phyloP scores from a whole-genome alignment of 2,888 invertebrate species.

The Drosophila paranaensis region DNA sequence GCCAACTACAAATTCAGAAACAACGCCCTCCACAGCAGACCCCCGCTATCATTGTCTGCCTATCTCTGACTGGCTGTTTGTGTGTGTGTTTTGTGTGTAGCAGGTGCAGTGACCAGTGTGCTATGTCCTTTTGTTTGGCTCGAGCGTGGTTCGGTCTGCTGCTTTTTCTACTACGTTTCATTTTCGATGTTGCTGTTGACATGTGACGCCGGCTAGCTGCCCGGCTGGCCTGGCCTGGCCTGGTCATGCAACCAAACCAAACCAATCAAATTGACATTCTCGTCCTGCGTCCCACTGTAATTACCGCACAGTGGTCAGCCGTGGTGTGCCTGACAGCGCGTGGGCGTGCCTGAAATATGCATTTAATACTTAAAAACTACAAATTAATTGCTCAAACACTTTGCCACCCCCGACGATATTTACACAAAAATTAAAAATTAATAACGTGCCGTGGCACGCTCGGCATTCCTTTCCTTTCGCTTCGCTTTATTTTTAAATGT shows the following conservation, averaged over 20 bases:
- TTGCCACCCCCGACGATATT: conserved; percentile 47
- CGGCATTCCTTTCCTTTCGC: background rate
- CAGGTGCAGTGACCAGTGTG: conserved; percentile 47
- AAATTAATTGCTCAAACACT: conserved; percentile 65
- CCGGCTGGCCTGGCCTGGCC: background rate
- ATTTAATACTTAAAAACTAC: conserved; percentile 59
- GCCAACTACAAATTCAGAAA: conserved; percentile 54
- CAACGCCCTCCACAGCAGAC: background rate
- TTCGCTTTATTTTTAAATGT: conserved; percentile 12
- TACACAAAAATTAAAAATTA: conserved; percentile 72
- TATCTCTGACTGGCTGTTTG: background rate
- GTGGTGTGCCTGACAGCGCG: conserved; percentile 10
- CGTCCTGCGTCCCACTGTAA: conserved; percentile 43
- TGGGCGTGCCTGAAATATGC: conserved; percentile 22
- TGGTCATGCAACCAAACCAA: conserved; percentile 21
- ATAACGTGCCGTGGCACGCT: conserved; percentile 40
- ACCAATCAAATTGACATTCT: conserved; percentile 36
- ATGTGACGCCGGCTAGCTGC: conserved; percentile 46
- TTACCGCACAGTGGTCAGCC: conserved; percentile 49
- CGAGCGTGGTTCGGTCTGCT: conserved; percentile 21
- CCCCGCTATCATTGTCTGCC: conserved; percentile 2
- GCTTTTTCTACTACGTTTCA: conserved; percentile 47
- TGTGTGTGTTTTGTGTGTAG: conserved; percentile 36
- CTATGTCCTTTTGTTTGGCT: conserved; percentile 36
- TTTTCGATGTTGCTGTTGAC: conserved; percentile 41